These are phyloP conservation scores for Amblyornis subalaris DNA, from an alignment of 2,113 vertebrate species.

Conservation along the genomic window DNA sequence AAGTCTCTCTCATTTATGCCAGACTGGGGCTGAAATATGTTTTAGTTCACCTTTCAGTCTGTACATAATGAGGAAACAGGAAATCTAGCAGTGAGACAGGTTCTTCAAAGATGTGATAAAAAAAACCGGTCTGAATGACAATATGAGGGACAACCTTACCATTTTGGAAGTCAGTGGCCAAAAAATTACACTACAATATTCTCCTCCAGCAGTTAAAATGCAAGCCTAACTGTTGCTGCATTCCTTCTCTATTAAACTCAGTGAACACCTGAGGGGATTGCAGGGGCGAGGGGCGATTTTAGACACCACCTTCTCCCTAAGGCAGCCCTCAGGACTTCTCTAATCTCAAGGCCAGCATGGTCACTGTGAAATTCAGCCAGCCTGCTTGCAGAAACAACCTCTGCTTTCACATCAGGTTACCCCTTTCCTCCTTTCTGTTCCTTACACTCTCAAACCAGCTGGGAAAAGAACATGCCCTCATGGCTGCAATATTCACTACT, in stretches of 20 bases:
- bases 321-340: background rate
- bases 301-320: background rate
- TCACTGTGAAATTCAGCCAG: background rate
- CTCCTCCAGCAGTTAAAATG: background rate
- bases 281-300: background rate
- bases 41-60: background rate
- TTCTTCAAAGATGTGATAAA: background rate
- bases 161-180: background rate
- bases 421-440: background rate
- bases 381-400: background rate
- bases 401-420: background rate
- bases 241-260: background rate
- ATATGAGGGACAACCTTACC: rapidly evolving
- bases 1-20: background rate
- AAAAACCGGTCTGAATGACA: background rate
- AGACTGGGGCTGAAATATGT: background rate
- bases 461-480: background rate
- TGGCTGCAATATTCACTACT: background rate
- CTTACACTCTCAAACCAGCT: background rate
- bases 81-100: background rate
- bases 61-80: background rate
- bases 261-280: background rate
- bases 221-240: background rate
- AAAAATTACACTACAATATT: background rate
- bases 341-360: background rate